Base-by-base conservation (phyloP, 2,113 vertebrate genomes). In the Ammospiza caudacuta region DNA sequence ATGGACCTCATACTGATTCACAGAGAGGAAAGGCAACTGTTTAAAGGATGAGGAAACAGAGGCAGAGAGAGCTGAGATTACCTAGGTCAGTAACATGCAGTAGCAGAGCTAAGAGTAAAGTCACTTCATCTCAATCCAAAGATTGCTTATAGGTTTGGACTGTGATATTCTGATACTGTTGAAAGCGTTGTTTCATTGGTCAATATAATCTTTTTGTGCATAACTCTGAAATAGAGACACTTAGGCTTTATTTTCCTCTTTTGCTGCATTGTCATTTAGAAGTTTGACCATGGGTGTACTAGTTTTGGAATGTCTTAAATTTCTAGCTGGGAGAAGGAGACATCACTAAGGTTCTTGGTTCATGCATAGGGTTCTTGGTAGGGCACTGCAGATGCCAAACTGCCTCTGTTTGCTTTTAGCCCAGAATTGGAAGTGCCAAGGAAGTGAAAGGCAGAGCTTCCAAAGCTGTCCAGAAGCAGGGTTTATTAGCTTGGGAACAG, bases 1-100 rank as follows among this genome's bases (percentile, higher is more conserved):
- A 11, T 73, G 86, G 90, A 82, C 95, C 77, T 95, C 85, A 93
- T 94, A 95, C 73, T 89, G 94, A 62, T 95, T 96, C 74, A 79
- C 49, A 90, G 87, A 93, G 90, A 80, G 76, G 69, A 73, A 64
- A 94, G 29, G 61, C 86, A 90, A 57, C 44, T 47, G 62, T 80
- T 84, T 87, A 41, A 87, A 73, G 35, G 37, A 84, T 64, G 57
- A 78, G 35, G 31, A 89, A 93, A 54, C 72, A 85, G 77, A 68
- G 52, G 75, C 35, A 66, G 9, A 44, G 49, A n/a, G 61, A 67
- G 68, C 73, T 68, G 64, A 86, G 83, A 52, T 92, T 70, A 75
- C 79, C 69, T 81, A 87, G 43, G 52, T 78, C 61, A 47, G 76
- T 27, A 57, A 73, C 35, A 47, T 35, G 31, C 79, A 89, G 72